Percentiles rank a stretch among this genome's conserved stretches.
Evolutionary conservation across 2,888 invertebrate genomes (phyloP).

Genomic region (Andricus quercusramuli): DNA sequence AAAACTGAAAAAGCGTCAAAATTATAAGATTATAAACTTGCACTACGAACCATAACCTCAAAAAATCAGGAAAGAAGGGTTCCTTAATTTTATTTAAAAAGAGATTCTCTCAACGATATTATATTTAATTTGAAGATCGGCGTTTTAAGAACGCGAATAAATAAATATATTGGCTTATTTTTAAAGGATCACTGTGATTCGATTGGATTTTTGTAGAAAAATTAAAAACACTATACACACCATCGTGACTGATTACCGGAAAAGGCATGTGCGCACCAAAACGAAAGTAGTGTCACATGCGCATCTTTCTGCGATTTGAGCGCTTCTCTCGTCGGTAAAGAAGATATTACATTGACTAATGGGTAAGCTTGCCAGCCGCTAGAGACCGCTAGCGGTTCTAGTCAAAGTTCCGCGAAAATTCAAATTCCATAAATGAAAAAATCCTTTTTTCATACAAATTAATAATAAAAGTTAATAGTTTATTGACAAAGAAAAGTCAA

Average conservation of each 20-base stretch:
- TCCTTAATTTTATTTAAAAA: not conserved
- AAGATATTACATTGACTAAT: not conserved
- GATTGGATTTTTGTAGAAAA: conserved; percentile 59
- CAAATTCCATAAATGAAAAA: too few species aligned
- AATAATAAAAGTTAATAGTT: too few species aligned
- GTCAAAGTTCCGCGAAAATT: too few species aligned
- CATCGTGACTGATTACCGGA: conserved; percentile 69
- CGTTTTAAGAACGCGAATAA: not conserved
- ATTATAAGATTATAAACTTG: not conserved
- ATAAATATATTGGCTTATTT: conserved; percentile 1
- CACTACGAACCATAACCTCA: conserved; percentile 20
- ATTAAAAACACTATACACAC: conserved; percentile 64
- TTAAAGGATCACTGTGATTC: conserved; percentile 56
- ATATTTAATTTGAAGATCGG: not conserved
- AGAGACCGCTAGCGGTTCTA: too few species aligned
- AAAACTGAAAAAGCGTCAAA: not conserved
- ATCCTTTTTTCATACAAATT: too few species aligned
- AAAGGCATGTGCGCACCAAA: conserved; percentile 61
- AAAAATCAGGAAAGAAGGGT: not conserved
- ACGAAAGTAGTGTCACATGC: conserved; percentile 53
- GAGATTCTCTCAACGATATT: conserved; percentile 2
- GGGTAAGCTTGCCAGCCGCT: too few species aligned
- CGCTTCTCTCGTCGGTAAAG: not conserved
- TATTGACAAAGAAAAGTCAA: too few species aligned
- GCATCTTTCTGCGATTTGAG: conserved; percentile 11